phyloP scores from a whole-genome alignment of 2,113 vertebrate species.

The Dinomys branickii region DNA sequence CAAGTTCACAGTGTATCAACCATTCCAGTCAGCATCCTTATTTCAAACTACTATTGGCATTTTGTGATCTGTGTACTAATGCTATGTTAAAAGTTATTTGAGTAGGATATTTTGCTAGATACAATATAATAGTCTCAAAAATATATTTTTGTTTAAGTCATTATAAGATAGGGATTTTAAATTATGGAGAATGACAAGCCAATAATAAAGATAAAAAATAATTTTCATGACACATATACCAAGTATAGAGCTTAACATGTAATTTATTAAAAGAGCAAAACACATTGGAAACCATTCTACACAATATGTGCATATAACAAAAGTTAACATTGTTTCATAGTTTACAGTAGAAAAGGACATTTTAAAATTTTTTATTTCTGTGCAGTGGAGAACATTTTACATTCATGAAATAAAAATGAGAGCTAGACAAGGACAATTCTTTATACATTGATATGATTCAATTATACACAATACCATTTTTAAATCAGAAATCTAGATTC shows the following conservation, averaged over 20 bases:
- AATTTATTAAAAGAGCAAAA: not conserved
- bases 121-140: not conserved
- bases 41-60: not conserved
- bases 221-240: not conserved
- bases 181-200: not conserved
- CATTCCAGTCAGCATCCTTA: not conserved
- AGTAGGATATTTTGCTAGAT: not conserved
- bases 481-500: not conserved
- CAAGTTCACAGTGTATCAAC: no score
- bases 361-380: not conserved
- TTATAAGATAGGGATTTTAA: not conserved
- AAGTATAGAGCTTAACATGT: not conserved
- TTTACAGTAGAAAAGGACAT: not conserved
- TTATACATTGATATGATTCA: not conserved
- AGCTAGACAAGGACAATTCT: not conserved
- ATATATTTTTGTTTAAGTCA: not conserved
- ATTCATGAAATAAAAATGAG: not conserved
- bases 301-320: not conserved
- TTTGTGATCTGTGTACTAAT: slow-evolving; percentile 28
- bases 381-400: not conserved
- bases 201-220: not conserved
- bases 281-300: not conserved
- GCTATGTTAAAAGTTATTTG: not conserved
- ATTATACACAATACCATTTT: not conserved
- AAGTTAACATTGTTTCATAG: not conserved